Evolutionary conservation across 2,888 invertebrate species (phyloP), one percentile per base, ranked within the genome.

Genomic region (Macrophya alboannulata): DNA sequence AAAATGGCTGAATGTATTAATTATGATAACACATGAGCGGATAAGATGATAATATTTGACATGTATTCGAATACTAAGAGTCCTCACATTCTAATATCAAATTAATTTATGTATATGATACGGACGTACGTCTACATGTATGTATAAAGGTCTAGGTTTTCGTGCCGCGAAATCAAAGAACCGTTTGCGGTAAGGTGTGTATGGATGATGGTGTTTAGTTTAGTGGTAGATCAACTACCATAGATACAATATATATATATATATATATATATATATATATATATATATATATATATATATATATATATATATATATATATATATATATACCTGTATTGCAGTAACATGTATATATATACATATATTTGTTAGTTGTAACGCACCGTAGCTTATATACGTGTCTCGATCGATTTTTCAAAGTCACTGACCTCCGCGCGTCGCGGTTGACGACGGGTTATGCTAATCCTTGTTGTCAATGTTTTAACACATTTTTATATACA

Each of bases 351-450:
- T 65, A n/a, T 72, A 15, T 15, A 12, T 40, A 72, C 40, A 45
- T 48, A 15, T 21, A 21, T 43, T 43, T 76, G 25, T 55, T 6
- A 71, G 40, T 71, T 71, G 71, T 71, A 71, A 40, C 71, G 40
- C 40, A 71, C 71, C 71, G 71, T 17, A 71, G 71, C 40, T 71
- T 45, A 45, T 55, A 81, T 37, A 79, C 72, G 79, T 79, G 87
- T 87, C 86, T 87, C 88, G 87, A 89, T 90, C 89, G 90, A 89
- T 90, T 88, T 89, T 86, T 76, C 87, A 72, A 84, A 89, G 89
- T 90, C 89, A 90, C 90, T 90, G 88, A 90, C 89, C 89, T 87
- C 89, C 15, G 8, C 25, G 25, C 68, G 65, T 65, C 48, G 68
- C 51, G n/a, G 83, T 83, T 65, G 43, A 15, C 71, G 83, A 83